phyloP scores from a whole-genome alignment of 2,888 invertebrate species.

The Sipunculus nudus region DNA sequence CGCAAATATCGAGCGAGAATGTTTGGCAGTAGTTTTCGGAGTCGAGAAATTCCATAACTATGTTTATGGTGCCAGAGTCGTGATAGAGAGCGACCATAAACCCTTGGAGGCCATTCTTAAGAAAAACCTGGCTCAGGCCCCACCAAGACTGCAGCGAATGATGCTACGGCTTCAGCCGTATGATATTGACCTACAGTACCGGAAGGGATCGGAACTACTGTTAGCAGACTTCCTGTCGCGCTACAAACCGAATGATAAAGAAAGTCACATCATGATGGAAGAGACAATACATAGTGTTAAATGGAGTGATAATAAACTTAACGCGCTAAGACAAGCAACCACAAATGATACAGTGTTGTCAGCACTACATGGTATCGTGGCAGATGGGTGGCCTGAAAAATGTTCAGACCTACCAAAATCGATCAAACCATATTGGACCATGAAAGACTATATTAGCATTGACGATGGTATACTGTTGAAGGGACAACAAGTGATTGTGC shows the following conservation, averaged over 20 bases:
- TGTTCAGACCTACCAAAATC: constrained; percentile 11
- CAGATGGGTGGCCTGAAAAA: too few relatives aligned
- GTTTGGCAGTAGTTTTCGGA: constrained; percentile 33
- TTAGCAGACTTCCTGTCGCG: constrained; percentile 37
- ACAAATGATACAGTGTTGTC: constrained; percentile 13
- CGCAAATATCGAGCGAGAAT: constrained; percentile 33
- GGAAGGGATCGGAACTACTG: constrained; percentile 23
- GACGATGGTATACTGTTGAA: constrained; percentile 28
- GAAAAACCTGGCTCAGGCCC: constrained; percentile 26
- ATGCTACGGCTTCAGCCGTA: constrained; percentile 29
- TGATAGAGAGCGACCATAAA: constrained; percentile 23
- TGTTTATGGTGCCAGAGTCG: constrained; percentile 20
- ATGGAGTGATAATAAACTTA: constrained; percentile 5
- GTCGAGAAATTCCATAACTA: constrained; percentile 26
- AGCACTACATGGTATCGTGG: constrained; percentile 14
- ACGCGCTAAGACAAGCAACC: constrained; percentile 8
- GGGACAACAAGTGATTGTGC: constrained; percentile 22
- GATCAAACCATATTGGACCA: constrained; percentile 19
- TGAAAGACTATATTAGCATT: constrained; percentile 20
- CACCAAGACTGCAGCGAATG: constrained; percentile 31
- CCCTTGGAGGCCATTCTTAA: constrained; percentile 25
- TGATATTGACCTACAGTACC: constrained; percentile 21
- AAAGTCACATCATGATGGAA: constrained; percentile 14
- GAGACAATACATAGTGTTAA: constrained; percentile 12
- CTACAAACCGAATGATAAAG: constrained; percentile 8